Conservation (phyloP, 2,797 vertebrate genomes). For the Scolopax rusticola region DNA sequence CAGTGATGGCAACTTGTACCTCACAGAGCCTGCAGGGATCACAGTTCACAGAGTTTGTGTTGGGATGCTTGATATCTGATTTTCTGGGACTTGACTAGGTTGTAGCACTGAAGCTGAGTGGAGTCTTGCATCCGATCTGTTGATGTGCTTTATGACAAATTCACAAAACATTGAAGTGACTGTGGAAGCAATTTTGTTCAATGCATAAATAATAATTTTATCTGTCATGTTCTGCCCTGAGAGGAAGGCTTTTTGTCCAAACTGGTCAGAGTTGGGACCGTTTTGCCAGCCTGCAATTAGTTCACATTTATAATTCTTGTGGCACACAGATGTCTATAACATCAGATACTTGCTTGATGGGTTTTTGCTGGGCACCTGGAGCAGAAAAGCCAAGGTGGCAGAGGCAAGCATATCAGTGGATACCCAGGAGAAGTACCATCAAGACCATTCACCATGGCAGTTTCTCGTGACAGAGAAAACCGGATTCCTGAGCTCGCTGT, state of each 20-base stretch:
- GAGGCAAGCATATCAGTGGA: neutral
- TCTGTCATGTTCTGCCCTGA: neutral
- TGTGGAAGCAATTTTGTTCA: neutral
- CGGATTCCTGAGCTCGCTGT: neutral
- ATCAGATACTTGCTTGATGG: neutral
- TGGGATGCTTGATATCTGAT: neutral
- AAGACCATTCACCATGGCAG: neutral
- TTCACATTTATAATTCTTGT: neutral
- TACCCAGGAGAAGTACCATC: neutral
- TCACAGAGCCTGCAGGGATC: neutral
- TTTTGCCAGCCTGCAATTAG: neutral
- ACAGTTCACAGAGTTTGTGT: neutral
- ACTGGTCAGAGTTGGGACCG: neutral
- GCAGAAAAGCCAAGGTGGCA: neutral
- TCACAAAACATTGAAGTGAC: neutral
- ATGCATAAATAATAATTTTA: neutral
- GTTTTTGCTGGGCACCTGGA: neutral
- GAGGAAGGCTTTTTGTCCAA: neutral
- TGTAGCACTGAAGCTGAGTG: neutral
- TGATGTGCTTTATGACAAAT: neutral
- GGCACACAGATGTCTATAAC: neutral
- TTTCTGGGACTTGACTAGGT: neutral
- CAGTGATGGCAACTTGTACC: neutral
- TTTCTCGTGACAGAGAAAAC: neutral
- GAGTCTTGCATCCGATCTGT: neutral